Evolutionary conservation across 2,113 vertebrate genomes (phyloP).

Genomic region (Gulo gulo): DNA sequence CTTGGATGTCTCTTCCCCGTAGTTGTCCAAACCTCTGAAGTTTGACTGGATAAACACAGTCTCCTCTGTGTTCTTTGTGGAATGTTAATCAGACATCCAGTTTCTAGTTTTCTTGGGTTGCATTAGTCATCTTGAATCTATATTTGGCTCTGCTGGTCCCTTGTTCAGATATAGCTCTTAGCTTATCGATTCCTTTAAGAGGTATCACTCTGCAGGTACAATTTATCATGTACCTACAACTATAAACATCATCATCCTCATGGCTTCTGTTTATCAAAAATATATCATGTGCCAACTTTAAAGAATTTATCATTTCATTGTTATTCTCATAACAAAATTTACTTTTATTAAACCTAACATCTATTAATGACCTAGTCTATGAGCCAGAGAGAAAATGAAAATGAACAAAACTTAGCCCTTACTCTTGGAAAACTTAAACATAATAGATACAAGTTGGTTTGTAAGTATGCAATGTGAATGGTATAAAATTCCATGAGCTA

Average conservation of each 20-base stretch:
- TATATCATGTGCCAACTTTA: not conserved
- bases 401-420: not conserved
- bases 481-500: not conserved
- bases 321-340: not conserved
- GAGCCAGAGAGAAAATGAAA: constrained; percentile 24
- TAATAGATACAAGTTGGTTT: not conserved
- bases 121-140: not conserved
- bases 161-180: not conserved
- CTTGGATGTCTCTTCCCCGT: not conserved
- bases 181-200: not conserved
- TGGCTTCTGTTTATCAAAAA: not conserved
- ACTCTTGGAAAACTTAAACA: not conserved
- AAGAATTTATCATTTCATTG: not conserved
- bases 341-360: not conserved
- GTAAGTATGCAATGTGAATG: not conserved
- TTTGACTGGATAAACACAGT: not conserved
- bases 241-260: not conserved
- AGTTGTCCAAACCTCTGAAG: not conserved
- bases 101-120: not conserved
- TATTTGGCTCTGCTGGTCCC: not conserved
- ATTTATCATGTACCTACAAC: not conserved
- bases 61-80: not conserved
- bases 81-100: not conserved
- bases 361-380: not conserved
- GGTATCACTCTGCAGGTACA: not conserved